Evolutionary conservation across 1,140 invertebrate species (phyloP).

Genomic region (Pararge aegeria): DNA sequence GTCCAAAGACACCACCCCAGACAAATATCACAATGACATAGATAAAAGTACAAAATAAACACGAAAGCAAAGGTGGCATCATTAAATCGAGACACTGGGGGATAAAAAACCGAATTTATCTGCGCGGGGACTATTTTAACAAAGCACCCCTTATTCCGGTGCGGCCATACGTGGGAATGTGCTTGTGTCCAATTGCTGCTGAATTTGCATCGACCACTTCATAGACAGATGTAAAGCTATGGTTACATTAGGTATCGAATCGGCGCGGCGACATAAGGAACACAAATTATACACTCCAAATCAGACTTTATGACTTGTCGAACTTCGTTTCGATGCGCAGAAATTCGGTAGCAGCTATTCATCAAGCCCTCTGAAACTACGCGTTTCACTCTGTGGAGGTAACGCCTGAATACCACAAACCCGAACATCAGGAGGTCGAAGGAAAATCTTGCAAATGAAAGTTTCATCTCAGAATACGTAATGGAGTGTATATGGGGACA

Average conservation of each 20-base stretch:
- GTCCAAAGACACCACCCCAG: slow-evolving; percentile 58
- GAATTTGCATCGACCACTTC: slow-evolving; percentile 10
- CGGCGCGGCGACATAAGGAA: no score
- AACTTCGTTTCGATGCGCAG: no score
- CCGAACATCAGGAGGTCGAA: no score
- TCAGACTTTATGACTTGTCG: no score
- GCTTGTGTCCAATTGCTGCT: slow-evolving; percentile 11
- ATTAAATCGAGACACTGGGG: slow-evolving; percentile 25
- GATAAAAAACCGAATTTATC: slow-evolving; percentile 20
- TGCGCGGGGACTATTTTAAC: slow-evolving; percentile 23
- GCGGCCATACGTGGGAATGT: slow-evolving; percentile 21
- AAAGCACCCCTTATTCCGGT: slow-evolving; percentile 10
- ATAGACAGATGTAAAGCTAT: neutral
- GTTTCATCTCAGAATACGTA: no score
- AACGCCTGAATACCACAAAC: no score
- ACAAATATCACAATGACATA: slow-evolving; percentile 38
- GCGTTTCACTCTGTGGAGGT: no score
- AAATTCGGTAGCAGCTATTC: no score
- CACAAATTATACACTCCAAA: no score
- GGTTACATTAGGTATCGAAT: neutral
- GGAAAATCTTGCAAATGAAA: no score
- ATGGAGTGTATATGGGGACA: no score
- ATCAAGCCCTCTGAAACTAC: no score
- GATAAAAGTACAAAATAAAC: slow-evolving; percentile 42
- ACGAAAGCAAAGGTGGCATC: slow-evolving; percentile 26